A percentile compares a stretch with the other conserved stretches of the same genome.
Evolutionary conservation across 2,888 invertebrate genomes (phyloP).

Genomic region (Drosophila setosimentum): DNA sequence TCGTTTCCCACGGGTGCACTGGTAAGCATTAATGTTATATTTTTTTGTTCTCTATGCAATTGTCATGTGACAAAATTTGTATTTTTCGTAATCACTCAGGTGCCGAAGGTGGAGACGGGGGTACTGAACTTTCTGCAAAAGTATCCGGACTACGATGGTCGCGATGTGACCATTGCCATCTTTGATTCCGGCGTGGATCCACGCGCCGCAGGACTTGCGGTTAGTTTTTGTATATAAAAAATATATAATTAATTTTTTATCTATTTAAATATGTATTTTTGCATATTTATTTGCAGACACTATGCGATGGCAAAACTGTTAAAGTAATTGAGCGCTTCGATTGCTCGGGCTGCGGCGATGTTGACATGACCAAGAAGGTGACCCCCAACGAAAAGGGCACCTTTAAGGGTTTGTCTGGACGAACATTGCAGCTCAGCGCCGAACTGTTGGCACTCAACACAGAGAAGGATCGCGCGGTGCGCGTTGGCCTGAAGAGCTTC

Average conservation of each 20-base stretch:
- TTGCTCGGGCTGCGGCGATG: conserved; percentile 98
- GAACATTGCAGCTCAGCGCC: conserved; percentile 89
- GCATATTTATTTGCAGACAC: conserved; percentile 87
- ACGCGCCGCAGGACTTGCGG: conserved; percentile 96
- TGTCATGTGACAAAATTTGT: neutral
- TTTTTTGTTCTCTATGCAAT: neutral
- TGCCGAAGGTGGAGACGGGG: conserved; percentile 97
- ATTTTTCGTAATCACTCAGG: conserved; percentile 12
- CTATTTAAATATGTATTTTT: neutral
- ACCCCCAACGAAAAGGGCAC: conserved; percentile 89
- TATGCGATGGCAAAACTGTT: conserved; percentile 92
- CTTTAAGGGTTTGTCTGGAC: conserved; percentile 94
- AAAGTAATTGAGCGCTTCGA: conserved; percentile 98
- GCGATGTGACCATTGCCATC: conserved; percentile 96
- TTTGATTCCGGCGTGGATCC: conserved; percentile 99
- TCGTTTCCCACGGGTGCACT: conserved; percentile 94
- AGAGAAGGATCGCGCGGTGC: conserved; percentile 91
- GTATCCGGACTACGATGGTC: conserved; percentile 96
- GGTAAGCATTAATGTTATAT: conserved; percentile 83
- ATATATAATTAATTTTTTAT: conserved; percentile 1
- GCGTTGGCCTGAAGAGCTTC: conserved; percentile 94
- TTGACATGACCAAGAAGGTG: conserved; percentile 93
- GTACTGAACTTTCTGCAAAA: conserved; percentile 94
- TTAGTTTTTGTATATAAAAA: conserved; percentile 80
- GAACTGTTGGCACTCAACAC: conserved; percentile 88